Evolutionary conservation across 2,888 invertebrate genomes (phyloP).

Genomic region (Agonopterix arenella): DNA sequence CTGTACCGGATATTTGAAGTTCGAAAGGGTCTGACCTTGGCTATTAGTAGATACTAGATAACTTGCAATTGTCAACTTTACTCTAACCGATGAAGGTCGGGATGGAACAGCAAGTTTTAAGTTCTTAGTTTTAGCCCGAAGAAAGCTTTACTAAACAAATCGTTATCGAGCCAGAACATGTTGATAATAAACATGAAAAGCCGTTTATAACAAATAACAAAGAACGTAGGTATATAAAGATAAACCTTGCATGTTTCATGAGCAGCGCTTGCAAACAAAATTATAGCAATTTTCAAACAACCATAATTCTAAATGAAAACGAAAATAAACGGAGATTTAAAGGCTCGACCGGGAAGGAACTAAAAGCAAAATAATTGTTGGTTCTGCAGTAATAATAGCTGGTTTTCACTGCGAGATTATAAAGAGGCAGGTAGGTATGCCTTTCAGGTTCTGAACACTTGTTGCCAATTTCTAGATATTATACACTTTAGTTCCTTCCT

Average conservation of each 20-base stretch:
- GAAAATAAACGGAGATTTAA: constrained; percentile 35
- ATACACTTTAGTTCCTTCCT: not conserved
- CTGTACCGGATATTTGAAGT: constrained; percentile 49
- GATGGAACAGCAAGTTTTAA: too few species aligned
- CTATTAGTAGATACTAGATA: constrained; percentile 19
- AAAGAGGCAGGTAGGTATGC: constrained; percentile 23
- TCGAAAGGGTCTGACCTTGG: constrained; percentile 60
- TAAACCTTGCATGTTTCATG: constrained; percentile 24
- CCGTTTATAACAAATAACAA: not conserved
- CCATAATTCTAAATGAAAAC: constrained; percentile 37
- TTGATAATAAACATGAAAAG: too few species aligned
- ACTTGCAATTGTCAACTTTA: constrained; percentile 5
- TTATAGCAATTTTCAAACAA: constrained; percentile 40
- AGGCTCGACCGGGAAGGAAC: constrained; percentile 31
- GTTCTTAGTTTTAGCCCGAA: too few species aligned
- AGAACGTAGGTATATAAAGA: constrained; percentile 9
- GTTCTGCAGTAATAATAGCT: constrained; percentile 38
- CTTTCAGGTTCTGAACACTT: constrained; percentile 13
- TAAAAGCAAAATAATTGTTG: constrained; percentile 40
- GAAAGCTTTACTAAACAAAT: too few species aligned
- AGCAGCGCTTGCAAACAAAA: constrained; percentile 27
- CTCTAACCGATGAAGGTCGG: too few species aligned
- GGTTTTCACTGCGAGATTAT: constrained; percentile 35
- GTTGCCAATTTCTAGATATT: not conserved
- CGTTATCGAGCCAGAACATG: too few species aligned